These are phyloP conservation scores for Callimorpha dominula DNA, from an alignment of 2,888 invertebrate species.

Conservation along the genomic window DNA sequence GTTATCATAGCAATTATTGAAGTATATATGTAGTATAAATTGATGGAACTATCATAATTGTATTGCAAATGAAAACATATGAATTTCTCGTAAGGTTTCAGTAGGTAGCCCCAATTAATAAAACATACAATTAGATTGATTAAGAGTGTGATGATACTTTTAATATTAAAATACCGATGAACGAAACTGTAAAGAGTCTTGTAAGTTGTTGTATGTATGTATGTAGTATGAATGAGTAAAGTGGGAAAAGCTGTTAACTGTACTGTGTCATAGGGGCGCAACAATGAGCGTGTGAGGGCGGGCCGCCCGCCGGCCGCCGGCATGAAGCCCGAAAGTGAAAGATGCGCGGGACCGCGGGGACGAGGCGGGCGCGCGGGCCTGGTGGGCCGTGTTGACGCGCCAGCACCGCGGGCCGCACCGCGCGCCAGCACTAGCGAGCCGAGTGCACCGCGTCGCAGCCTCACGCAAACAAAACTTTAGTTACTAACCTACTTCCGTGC, in stretches of 20 bases:
- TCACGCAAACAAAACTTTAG: constrained; percentile 87
- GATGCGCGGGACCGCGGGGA: constrained; percentile 70
- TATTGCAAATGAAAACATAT: neutral
- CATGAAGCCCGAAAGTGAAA: constrained; percentile 74
- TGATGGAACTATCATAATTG: too few relatives aligned
- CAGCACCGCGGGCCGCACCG: constrained; percentile 57
- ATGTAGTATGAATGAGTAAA: constrained; percentile 32
- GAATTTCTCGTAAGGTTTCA: neutral
- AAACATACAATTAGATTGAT: neutral
- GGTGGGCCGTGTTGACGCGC: constrained; percentile 37
- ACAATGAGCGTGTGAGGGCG: constrained; percentile 66
- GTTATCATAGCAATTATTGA: too few relatives aligned
- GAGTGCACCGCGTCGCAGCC: constrained; percentile 84
- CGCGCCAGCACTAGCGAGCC: constrained; percentile 67
- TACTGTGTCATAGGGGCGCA: constrained; percentile 49
- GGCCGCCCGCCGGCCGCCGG: constrained; percentile 46
- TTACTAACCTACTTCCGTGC: constrained; percentile 87
- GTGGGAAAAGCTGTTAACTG: constrained; percentile 45
- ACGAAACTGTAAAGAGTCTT: neutral
- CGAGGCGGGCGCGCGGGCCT: constrained; percentile 60
- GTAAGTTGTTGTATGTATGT: neutral
- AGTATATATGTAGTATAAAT: too few relatives aligned
- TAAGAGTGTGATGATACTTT: too few relatives aligned
- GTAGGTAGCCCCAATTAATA: neutral
- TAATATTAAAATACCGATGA: too few relatives aligned